These are phyloP conservation scores for Stercorarius parasiticus DNA, from an alignment of 2,113 vertebrate species.

Conservation along the genomic window DNA sequence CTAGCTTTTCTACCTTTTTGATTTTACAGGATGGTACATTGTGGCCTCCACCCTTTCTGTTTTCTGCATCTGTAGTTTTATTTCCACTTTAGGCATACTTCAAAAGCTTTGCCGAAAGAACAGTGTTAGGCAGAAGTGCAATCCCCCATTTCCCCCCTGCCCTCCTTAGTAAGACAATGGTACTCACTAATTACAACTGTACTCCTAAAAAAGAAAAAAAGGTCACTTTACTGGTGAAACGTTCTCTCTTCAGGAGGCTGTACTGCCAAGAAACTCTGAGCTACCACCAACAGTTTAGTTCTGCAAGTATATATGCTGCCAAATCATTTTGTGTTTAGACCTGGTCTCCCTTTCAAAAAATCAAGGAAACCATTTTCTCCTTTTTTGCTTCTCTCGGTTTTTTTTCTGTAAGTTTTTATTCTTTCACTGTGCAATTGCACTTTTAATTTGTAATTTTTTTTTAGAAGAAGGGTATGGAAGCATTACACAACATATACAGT, in stretches of 20 bases:
- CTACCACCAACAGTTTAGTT: not conserved
- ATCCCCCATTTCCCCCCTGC: not conserved
- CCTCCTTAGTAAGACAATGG: not conserved
- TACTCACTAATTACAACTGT: not conserved
- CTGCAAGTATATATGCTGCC: not conserved
- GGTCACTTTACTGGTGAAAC: not conserved
- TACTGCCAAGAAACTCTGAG: not conserved
- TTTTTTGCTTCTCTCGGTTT: not conserved
- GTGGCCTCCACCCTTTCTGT: not conserved
- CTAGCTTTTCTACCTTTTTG: not conserved
- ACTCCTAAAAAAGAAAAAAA: not conserved
- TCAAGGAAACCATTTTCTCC: not conserved
- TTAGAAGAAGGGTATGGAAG: not conserved
- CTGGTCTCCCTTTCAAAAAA: not conserved
- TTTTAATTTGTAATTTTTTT: not conserved
- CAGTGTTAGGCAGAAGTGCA: not conserved
- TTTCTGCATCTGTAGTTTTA: not conserved
- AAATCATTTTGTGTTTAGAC: not conserved
- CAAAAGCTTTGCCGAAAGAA: not conserved
- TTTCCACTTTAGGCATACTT: not conserved
- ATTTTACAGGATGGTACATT: not conserved
- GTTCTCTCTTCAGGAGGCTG: not conserved
- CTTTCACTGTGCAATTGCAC: not conserved
- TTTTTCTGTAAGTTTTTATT: not conserved
- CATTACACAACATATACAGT: not conserved